phyloP scores from a whole-genome alignment of 2,797 vertebrate genomes.

The Periparus ater region DNA sequence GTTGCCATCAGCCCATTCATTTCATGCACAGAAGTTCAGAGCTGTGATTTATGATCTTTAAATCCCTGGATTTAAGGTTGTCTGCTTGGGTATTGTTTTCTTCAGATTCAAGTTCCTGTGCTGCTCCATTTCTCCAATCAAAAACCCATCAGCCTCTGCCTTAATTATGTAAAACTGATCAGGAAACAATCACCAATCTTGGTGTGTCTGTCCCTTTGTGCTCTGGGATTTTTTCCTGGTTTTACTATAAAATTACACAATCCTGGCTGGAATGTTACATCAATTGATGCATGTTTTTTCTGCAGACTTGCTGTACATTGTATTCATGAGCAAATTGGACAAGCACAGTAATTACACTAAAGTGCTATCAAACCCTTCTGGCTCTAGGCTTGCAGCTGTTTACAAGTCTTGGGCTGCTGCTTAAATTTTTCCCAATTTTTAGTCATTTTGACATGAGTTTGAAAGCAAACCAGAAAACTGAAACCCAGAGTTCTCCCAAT shows the following conservation, averaged over 20 bases:
- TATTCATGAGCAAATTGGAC: neutral
- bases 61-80: neutral
- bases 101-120: neutral
- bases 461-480: neutral
- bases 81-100: neutral
- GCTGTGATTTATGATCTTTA: neutral
- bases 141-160: neutral
- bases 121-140: neutral
- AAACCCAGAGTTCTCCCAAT: neutral
- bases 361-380: neutral
- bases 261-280: neutral
- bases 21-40: constrained; percentile 5
- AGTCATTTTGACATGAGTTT: neutral
- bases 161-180: neutral
- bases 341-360: neutral
- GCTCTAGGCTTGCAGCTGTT: neutral
- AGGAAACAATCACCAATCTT: neutral
- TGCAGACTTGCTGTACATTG: neutral
- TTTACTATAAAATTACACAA: neutral
- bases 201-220: neutral
- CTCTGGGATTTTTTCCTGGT: neutral
- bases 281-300: neutral
- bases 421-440: neutral
- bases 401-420: neutral
- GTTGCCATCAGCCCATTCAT: constrained; percentile 44